Percentiles rank a stretch among this genome's conserved stretches.
Conservation (phyloP, 2,888 invertebrate species). For the Agonopterix alstromeriana region DNA sequence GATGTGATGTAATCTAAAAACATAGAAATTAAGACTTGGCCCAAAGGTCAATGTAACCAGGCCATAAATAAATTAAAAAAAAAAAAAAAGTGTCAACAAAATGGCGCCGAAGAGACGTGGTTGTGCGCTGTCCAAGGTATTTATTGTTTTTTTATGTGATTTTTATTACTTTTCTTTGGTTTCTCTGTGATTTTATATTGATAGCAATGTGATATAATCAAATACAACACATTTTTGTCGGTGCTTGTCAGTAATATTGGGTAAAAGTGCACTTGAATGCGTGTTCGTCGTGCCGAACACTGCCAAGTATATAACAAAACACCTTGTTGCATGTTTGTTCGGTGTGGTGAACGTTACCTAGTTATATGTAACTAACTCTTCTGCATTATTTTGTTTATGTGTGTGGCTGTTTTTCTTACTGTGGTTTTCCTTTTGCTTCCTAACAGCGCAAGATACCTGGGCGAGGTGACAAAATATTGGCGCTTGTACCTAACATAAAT, state of each 20-base stretch:
- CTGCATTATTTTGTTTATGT: slow-evolving; percentile 6
- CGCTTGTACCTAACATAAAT: not conserved
- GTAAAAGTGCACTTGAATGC: not conserved
- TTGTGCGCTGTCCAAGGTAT: not conserved
- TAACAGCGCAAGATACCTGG: not conserved
- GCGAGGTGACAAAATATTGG: not conserved
- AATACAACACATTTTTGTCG: not conserved
- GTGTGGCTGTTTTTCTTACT: not conserved
- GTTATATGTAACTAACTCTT: not conserved
- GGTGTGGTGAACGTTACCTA: not conserved
- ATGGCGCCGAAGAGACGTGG: not conserved
- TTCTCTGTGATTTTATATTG: not conserved
- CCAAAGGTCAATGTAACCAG: too few relatives aligned
- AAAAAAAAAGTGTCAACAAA: too few relatives aligned
- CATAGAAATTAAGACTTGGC: too few relatives aligned
- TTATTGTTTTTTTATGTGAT: not conserved
- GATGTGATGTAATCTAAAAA: too few relatives aligned
- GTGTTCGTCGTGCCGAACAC: not conserved
- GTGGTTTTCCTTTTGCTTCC: not conserved
- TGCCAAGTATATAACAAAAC: not conserved
- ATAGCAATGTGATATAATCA: not conserved
- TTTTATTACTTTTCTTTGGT: not conserved
- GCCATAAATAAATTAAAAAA: too few relatives aligned
- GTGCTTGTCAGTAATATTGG: not conserved
- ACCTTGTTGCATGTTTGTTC: not conserved